A percentile compares a stretch with the other conserved stretches of the same genome.
phyloP scores from a whole-genome alignment of 23 tunicate species.

The Trididemnum miniatum region DNA sequence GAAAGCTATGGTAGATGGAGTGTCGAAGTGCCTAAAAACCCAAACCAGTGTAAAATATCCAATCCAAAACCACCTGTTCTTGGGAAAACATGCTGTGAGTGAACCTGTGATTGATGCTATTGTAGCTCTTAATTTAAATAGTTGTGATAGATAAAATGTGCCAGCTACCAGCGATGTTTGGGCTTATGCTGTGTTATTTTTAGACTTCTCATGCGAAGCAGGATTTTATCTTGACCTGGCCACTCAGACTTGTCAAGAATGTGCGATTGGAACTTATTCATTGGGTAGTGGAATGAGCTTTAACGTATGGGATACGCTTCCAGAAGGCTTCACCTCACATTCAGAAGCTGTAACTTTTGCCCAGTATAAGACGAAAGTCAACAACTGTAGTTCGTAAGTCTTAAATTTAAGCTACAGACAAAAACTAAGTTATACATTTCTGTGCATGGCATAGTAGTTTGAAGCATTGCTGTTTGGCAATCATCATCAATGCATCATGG shows the following conservation, averaged over 20 bases:
- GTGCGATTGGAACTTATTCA: constrained; percentile 84
- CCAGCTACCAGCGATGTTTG: too few species aligned
- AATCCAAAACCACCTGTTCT: constrained; percentile 60
- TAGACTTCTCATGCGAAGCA: constrained; percentile 47
- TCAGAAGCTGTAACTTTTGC: constrained; percentile 62
- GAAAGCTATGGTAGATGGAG: constrained; percentile 53
- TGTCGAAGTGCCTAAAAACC: constrained; percentile 62
- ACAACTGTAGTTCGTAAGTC: constrained; percentile 61
- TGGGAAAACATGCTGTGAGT: constrained; percentile 63
- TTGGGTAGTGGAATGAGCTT: constrained; percentile 79
- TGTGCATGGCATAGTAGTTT: too few species aligned
- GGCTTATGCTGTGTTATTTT: too few species aligned
- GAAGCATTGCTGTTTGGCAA: too few species aligned
- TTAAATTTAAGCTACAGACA: not conserved
- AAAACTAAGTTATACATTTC: too few species aligned
- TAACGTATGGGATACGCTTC: constrained; percentile 78
- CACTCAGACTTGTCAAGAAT: constrained; percentile 50
- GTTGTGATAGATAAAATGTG: too few species aligned
- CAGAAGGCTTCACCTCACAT: constrained; percentile 51
- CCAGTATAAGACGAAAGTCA: constrained; percentile 58
- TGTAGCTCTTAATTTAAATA: too few species aligned
- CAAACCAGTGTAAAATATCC: constrained; percentile 46
- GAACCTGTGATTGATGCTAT: too few species aligned
- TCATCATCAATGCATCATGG: too few species aligned
- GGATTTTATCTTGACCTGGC: constrained; percentile 57